A percentile compares a stretch with the other conserved stretches of the same genome.
These are phyloP conservation scores for Aphidius gifuensis DNA, from an alignment of 1,140 invertebrate species.

Conservation along the genomic window DNA sequence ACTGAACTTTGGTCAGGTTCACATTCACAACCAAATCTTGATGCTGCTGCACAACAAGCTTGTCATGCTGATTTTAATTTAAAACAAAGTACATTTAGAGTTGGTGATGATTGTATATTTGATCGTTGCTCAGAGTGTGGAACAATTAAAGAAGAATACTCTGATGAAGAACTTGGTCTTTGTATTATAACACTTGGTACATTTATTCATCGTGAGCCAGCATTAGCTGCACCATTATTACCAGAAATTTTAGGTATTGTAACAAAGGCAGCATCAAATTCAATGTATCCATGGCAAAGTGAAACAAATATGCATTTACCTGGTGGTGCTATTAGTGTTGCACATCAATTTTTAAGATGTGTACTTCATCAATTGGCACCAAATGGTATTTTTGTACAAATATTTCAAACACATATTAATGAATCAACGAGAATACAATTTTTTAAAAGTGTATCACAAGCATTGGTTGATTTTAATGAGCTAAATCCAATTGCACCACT, in stretches of 20 bases:
- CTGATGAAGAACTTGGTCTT: slow-evolving; percentile 93
- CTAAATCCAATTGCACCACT: slow-evolving; percentile 91
- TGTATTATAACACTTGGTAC: slow-evolving; percentile 92
- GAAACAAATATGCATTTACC: slow-evolving; percentile 85
- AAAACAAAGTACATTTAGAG: slow-evolving; percentile 64
- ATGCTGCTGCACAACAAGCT: slow-evolving; percentile 47
- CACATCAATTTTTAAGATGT: slow-evolving; percentile 94
- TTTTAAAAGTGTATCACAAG: slow-evolving; percentile 89
- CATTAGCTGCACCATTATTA: slow-evolving; percentile 86
- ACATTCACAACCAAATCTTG: slow-evolving; percentile 38
- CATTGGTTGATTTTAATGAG: slow-evolving; percentile 95
- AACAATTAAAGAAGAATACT: slow-evolving; percentile 85
- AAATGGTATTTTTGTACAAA: slow-evolving; percentile 93
- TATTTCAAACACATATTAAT: slow-evolving; percentile 86
- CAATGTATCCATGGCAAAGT: slow-evolving; percentile 86
- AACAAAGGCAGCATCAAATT: slow-evolving; percentile 72
- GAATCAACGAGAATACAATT: slow-evolving; percentile 73
- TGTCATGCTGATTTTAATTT: slow-evolving; percentile 55
- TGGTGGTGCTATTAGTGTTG: slow-evolving; percentile 86
- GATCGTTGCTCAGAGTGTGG: slow-evolving; percentile 80
- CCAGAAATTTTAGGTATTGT: slow-evolving; percentile 88
- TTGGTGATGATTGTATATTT: slow-evolving; percentile 70
- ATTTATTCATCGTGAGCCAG: slow-evolving; percentile 93
- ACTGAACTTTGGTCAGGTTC: slow-evolving; percentile 42
- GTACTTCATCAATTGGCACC: slow-evolving; percentile 93